Percentiles rank a stretch among this genome's conserved stretches.
Conservation (phyloP, 2,113 vertebrate genomes). For the Notothenia rossii region DNA sequence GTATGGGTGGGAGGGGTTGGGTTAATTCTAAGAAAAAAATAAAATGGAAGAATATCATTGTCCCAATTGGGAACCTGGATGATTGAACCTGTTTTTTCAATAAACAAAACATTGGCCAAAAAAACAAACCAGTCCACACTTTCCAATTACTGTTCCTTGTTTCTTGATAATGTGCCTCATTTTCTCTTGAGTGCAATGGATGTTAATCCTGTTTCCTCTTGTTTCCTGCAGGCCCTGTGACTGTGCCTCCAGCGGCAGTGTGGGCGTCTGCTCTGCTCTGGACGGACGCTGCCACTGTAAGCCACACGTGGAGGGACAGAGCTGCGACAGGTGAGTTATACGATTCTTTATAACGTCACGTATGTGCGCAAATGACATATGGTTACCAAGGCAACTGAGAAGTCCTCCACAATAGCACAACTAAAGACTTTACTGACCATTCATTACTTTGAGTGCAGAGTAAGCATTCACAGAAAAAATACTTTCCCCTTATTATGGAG, state of each 20-base stretch:
- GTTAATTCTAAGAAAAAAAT: no score
- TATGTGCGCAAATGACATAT: neutral
- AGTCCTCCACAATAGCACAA: neutral
- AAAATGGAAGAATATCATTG: no score
- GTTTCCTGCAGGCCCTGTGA: slow-evolving; percentile 84
- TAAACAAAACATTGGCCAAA: no score
- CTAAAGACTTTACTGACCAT: neutral
- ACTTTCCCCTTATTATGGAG: no score
- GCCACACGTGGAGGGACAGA: slow-evolving; percentile 87
- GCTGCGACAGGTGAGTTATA: slow-evolving; percentile 88
- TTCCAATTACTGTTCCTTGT: neutral
- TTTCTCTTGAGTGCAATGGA: no score
- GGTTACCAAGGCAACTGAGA: slow-evolving; percentile 42
- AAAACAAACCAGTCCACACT: neutral
- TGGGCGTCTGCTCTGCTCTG: slow-evolving; percentile 85
- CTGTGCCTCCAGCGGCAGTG: slow-evolving; percentile 85
- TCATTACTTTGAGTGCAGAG: neutral
- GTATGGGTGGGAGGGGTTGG: no score
- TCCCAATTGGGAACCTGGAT: no score
- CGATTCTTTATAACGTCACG: neutral
- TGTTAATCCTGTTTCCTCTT: slow-evolving; percentile 2
- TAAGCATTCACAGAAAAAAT: no score
- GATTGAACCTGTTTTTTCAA: no score
- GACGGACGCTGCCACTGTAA: slow-evolving; percentile 91
- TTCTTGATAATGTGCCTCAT: neutral